Evolutionary conservation across 2,888 invertebrate species (phyloP).

Genomic region (Lithophane semibrunnea): DNA sequence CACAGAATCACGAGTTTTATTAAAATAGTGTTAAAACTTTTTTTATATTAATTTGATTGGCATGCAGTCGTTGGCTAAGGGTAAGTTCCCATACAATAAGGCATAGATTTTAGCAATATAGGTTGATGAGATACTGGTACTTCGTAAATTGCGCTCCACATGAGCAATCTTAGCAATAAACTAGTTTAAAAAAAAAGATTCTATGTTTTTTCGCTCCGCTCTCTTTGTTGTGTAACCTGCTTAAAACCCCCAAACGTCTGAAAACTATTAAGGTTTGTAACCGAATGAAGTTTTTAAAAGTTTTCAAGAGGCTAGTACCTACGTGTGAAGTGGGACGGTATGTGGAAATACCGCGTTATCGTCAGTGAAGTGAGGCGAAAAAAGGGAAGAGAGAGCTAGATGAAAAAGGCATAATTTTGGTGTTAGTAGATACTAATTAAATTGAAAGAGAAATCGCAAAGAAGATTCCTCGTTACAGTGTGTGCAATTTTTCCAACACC

Average conservation of each 20-base stretch:
- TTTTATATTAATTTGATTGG: not conserved
- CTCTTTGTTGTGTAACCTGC: slow-evolving; percentile 43
- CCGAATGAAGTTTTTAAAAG: slow-evolving; percentile 70
- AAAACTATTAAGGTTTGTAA: slow-evolving; percentile 70
- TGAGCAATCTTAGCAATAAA: not conserved
- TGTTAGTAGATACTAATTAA: not conserved
- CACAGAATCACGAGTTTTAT: not conserved
- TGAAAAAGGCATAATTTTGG: slow-evolving; percentile 14
- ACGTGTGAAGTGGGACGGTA: slow-evolving; percentile 51
- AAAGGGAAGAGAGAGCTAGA: not conserved
- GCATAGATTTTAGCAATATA: not conserved
- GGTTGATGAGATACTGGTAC: not conserved
- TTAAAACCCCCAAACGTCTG: slow-evolving; percentile 53
- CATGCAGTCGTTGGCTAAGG: not conserved
- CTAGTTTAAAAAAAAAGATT: not conserved
- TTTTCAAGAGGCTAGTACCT: slow-evolving; percentile 60
- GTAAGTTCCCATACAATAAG: not conserved
- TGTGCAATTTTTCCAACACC: not conserved
- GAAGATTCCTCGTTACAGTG: not conserved
- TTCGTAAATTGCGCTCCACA: not conserved
- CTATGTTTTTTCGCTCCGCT: not conserved
- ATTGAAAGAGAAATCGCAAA: not conserved
- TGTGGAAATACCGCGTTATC: slow-evolving; percentile 37
- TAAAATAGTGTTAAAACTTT: not conserved
- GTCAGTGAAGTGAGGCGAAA: slow-evolving; percentile 6